Percentiles rank a stretch among this genome's conserved stretches.
phyloP scores from a whole-genome alignment of 2,888 invertebrate species.

The Tuberolachnus salignus region DNA sequence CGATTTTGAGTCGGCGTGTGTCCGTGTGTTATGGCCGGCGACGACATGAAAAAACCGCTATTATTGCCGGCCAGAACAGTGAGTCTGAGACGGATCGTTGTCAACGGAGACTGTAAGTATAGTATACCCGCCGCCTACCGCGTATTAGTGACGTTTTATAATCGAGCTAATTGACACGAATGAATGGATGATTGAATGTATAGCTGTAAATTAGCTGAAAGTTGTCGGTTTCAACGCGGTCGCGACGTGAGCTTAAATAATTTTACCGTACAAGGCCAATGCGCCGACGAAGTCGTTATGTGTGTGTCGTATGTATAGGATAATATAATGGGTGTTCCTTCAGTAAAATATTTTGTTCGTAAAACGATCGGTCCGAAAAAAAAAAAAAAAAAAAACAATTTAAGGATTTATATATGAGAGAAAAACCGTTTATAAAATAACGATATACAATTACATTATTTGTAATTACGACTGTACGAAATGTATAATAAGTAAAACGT shows the following conservation, averaged over 20 bases:
- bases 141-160: neutral
- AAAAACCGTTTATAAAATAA: neutral
- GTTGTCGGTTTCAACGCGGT: neutral
- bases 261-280: conserved; percentile 18
- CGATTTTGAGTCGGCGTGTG: conserved; percentile 8
- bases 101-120: conserved; percentile 44
- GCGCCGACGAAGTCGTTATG: neutral
- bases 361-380: neutral
- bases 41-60: conserved; percentile 56
- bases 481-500: too few relatives aligned
- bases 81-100: conserved; percentile 57
- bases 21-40: conserved; percentile 36
- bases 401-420: too few relatives aligned
- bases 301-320: neutral
- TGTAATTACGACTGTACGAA: too few relatives aligned
- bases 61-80: conserved; percentile 59
- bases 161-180: conserved; percentile 35
- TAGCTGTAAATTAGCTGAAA: conserved; percentile 17
- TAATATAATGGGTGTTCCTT: conserved; percentile 12
- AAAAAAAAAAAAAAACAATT: too few relatives aligned
- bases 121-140: too few relatives aligned
- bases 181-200: too few relatives aligned
- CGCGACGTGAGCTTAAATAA: conserved; percentile 21
- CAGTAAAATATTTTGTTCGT: neutral
- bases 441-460: neutral